Conservation (phyloP, 2,888 invertebrate species). For the Tineola bisselliella region DNA sequence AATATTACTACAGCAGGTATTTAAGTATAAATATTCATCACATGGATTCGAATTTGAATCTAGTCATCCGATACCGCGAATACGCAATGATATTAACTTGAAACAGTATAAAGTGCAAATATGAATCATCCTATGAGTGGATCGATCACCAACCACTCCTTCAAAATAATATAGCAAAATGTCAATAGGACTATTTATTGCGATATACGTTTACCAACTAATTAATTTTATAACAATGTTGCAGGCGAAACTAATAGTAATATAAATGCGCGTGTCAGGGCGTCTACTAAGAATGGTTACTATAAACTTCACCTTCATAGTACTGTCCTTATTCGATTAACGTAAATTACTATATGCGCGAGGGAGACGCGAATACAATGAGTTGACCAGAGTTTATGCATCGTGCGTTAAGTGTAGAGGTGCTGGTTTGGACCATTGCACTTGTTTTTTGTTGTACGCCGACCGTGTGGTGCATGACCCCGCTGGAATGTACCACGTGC, state of each 20-base stretch:
- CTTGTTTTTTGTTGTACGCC: background rate
- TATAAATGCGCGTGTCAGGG: background rate
- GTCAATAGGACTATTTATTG: no score
- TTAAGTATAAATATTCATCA: background rate
- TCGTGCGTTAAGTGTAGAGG: background rate
- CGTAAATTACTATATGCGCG: background rate
- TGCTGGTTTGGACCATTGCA: background rate
- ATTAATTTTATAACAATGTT: no score
- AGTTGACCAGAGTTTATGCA: background rate
- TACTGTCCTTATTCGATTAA: background rate
- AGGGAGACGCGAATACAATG: background rate
- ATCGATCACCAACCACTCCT: background rate
- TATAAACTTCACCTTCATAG: background rate
- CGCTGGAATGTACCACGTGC: constrained; percentile 64
- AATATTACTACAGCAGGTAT: no score
- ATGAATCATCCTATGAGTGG: background rate
- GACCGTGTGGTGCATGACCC: constrained; percentile 53
- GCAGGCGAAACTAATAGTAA: background rate
- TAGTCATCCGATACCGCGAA: background rate
- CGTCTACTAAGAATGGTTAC: background rate
- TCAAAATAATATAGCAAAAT: no score
- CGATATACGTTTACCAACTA: no score
- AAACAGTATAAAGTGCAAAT: background rate
- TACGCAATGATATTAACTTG: background rate
- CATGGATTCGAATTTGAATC: background rate